Base-by-base conservation (phyloP, 2,113 vertebrate genomes). In the Amphiprion percula region DNA sequence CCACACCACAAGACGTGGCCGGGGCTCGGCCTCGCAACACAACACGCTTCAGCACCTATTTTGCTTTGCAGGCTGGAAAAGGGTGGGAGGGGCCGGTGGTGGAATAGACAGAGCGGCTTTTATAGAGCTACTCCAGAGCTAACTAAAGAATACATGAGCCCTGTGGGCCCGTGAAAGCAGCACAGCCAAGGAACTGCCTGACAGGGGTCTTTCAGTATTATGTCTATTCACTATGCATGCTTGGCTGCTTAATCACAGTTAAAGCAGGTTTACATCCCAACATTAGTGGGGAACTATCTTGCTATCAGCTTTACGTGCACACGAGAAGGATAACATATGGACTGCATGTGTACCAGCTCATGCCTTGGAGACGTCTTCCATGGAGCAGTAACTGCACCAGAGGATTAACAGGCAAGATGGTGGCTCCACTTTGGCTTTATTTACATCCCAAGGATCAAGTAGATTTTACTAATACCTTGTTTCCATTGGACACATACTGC, bases 101-200 rank as follows among this genome's bases (percentile, higher is more conserved):
- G 82, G 74, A 21, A 63, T 37, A 83, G 64, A 91, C 90, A 94
- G 88, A 90, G 90, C 74, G 44, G 87, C 85, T 91, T 91, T 93
- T 90, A 94, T 92, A 81, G 69, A 84, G 62, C 47, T 84, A 78
- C 83, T 89, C 86, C 76, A 77, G 86, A 90, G 83, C 82, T 80
- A 84, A 86, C 80, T 87, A 83, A 90, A 91, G 90, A 92, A 92
- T 87, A 92, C 85, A 91, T 80, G 80, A 92, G 81, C 74, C 90
- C 85, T 74, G 74, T 82, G 80, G 83, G 85, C 80, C 83, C 68
- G 23, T 88, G 88, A 89, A 90, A 74, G 80, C 82, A 71, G 68
- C 66, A 52, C 41, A 80, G 79, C 70, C 64, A 58, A 49, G 50
- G 54, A 64, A 47, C 56, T 47, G 67, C 58, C 53, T 84, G 49